Percentiles rank a stretch among this genome's conserved stretches.
Conservation (phyloP, 2,888 invertebrate genomes). For the Metallyticus violacea region DNA sequence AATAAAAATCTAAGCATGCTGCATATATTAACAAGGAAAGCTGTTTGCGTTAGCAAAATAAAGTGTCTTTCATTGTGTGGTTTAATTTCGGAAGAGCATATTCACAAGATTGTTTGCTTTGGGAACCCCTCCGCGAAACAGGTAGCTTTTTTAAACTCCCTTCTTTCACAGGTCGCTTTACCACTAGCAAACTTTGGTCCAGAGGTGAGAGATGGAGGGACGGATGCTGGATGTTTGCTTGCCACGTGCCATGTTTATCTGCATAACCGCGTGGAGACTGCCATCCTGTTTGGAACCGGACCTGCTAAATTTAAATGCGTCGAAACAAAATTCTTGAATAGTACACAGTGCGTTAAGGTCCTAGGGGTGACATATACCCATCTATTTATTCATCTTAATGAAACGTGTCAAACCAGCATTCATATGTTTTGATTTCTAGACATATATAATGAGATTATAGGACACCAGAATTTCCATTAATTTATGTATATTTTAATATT, state of each 20-base stretch:
- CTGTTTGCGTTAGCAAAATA: too few species aligned
- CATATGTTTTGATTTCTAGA: too few species aligned
- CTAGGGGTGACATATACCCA: neutral
- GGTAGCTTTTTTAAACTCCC: neutral
- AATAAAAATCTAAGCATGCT: neutral
- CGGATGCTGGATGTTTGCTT: neutral
- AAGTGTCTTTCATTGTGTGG: neutral
- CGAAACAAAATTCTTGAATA: neutral
- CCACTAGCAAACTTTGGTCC: neutral
- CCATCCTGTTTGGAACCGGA: neutral
- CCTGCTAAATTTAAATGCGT: neutral
- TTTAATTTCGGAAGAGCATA: neutral
- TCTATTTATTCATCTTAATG: too few species aligned
- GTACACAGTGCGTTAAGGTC: neutral
- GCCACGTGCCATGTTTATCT: neutral
- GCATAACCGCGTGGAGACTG: too few species aligned
- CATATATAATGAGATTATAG: neutral
- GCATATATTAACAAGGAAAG: neutral
- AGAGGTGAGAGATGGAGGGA: neutral
- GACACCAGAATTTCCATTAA: neutral
- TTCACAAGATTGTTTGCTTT: neutral
- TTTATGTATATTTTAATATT: too few species aligned
- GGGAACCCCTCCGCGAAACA: neutral
- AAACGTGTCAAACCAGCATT: neutral
- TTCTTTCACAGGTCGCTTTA: too few species aligned